A percentile compares a stretch with the other conserved stretches of the same genome.
These are phyloP conservation scores for Danionella dracula DNA, from an alignment of 2,797 vertebrate genomes.

Conservation along the genomic window DNA sequence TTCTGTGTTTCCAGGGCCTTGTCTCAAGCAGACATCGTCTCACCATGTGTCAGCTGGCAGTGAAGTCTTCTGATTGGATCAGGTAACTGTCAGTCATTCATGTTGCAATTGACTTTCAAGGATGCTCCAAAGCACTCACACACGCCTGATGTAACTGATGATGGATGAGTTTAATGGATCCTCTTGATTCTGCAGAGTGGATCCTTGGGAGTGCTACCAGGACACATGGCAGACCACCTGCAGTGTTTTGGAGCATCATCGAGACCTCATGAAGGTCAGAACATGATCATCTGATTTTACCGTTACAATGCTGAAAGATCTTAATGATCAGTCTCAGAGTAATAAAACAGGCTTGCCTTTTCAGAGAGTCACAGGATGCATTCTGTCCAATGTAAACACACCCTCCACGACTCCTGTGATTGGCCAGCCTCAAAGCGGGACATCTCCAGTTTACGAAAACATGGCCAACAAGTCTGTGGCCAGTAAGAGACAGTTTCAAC, in stretches of 20 bases:
- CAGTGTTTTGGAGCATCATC: conserved; percentile 93
- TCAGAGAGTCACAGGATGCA: conserved; percentile 96
- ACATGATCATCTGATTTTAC: neutral
- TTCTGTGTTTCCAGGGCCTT: conserved; percentile 75
- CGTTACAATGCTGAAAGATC: neutral
- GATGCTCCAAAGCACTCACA: neutral
- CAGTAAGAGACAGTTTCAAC: conserved; percentile 61
- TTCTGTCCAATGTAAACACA: conserved; percentile 95
- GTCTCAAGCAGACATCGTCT: conserved; percentile 92
- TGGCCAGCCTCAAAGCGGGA: conserved; percentile 86
- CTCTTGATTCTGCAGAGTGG: conserved; percentile 71
- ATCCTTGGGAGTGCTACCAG: conserved; percentile 98
- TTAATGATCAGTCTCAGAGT: neutral
- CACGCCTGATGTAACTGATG: neutral
- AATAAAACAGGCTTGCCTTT: conserved; percentile 9
- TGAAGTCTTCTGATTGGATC: conserved; percentile 97
- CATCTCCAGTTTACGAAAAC: conserved; percentile 84
- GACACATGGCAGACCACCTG: conserved; percentile 98
- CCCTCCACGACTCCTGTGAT: conserved; percentile 93
- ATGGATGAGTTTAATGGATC: neutral
- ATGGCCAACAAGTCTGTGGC: conserved; percentile 80
- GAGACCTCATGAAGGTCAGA: conserved; percentile 93
- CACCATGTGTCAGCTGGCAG: conserved; percentile 95
- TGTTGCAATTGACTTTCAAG: neutral
- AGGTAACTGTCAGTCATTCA: conserved; percentile 69